Conservation (phyloP, 2,888 invertebrate species). For the Drosophila pseudotalamancana region DNA sequence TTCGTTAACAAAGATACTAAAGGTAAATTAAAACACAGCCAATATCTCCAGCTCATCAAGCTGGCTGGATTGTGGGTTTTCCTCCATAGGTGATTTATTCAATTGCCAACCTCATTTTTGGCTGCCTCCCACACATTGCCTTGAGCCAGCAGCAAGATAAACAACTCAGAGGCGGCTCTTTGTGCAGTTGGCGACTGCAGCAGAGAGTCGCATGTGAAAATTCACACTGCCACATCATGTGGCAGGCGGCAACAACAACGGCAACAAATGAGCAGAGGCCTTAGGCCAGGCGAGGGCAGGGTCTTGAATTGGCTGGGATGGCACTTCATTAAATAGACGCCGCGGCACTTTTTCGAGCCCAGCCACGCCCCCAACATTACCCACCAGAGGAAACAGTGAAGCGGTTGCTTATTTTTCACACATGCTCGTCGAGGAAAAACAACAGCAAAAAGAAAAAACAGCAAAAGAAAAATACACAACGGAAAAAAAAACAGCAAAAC, state of each 20-base stretch:
- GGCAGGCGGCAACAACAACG: constrained; percentile 45
- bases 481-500: constrained; percentile 13
- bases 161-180: constrained; percentile 37
- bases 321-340: constrained; percentile 79
- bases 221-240: constrained; percentile 62
- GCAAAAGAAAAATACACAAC: constrained; percentile 15
- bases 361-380: constrained; percentile 70
- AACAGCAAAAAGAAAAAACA: constrained; percentile 18
- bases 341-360: constrained; percentile 67
- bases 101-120: constrained; percentile 26
- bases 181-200: constrained; percentile 37
- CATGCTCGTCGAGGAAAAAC: constrained; percentile 64
- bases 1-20: background rate
- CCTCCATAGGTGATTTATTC: constrained; percentile 10
- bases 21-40: background rate
- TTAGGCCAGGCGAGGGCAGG: constrained; percentile 14
- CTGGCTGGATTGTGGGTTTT: background rate
- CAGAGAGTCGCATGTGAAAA: constrained; percentile 65
- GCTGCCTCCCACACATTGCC: constrained; percentile 1
- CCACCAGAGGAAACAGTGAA: constrained; percentile 26
- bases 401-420: constrained; percentile 78
- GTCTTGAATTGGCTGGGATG: constrained; percentile 48
- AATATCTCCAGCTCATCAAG: background rate
- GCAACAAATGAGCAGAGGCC: constrained; percentile 40
- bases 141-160: constrained; percentile 15